Conservation (phyloP, 2,797 vertebrate species). For the Dryobates pubescens region DNA sequence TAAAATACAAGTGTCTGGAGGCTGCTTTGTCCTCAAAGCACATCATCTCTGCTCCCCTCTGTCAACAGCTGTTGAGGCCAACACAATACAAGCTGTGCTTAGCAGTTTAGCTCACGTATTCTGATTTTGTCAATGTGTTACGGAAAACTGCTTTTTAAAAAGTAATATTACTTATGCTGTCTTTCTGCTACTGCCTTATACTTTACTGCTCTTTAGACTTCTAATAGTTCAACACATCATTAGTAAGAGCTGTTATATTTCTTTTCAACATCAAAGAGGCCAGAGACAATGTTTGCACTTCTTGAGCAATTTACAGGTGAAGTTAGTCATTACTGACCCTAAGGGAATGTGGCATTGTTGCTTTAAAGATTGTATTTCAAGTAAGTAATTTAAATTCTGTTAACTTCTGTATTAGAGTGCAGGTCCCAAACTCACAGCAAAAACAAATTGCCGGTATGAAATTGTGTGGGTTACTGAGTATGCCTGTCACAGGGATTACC, state of each 20-base stretch:
- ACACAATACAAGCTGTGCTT: neutral
- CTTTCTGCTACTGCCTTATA: neutral
- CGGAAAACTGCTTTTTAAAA: neutral
- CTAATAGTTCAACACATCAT: neutral
- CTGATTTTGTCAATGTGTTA: neutral
- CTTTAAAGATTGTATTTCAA: neutral
- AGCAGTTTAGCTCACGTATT: neutral
- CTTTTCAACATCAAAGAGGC: neutral
- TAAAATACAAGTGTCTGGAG: neutral
- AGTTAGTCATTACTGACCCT: neutral
- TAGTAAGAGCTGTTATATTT: neutral
- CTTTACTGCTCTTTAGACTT: neutral
- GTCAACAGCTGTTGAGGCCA: neutral
- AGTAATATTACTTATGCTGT: neutral
- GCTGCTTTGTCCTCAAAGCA: neutral
- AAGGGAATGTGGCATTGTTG: neutral
- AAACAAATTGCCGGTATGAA: constrained; percentile 91
- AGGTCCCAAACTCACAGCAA: constrained; percentile 87
- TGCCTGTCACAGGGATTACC: constrained; percentile 94
- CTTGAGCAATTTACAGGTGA: neutral
- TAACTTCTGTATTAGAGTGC: constrained; percentile 79
- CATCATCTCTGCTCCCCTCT: neutral
- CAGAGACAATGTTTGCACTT: neutral
- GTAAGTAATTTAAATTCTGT: neutral
- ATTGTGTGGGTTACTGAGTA: constrained; percentile 95